phyloP scores from a whole-genome alignment of 2,888 invertebrate genomes.

The Celastrina argiolus region DNA sequence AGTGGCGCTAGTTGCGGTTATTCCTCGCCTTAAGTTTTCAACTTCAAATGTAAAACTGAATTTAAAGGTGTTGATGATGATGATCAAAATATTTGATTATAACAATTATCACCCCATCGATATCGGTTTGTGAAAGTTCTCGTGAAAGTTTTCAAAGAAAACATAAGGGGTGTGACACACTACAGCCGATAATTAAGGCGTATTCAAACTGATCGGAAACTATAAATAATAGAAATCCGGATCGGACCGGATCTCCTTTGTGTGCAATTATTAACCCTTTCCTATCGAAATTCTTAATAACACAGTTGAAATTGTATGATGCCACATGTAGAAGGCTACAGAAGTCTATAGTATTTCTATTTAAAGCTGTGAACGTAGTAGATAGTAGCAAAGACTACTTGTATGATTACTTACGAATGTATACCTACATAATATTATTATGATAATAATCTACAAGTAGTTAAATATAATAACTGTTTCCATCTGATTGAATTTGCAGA shows the following conservation, averaged over 20 bases:
- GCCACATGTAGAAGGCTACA: constrained; percentile 54
- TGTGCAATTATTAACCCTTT: constrained; percentile 72
- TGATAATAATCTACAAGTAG: too few species aligned
- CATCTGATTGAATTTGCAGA: too few species aligned
- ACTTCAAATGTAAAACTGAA: too few species aligned
- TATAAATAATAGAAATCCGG: constrained; percentile 73
- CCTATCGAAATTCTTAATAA: constrained; percentile 73
- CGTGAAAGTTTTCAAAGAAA: constrained; percentile 60
- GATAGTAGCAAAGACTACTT: too few species aligned
- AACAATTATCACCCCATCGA: constrained; percentile 27
- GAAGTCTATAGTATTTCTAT: too few species aligned
- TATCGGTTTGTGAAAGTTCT: constrained; percentile 51
- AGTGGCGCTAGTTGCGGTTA: too few species aligned
- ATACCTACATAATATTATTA: too few species aligned
- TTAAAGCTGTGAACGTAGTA: too few species aligned
- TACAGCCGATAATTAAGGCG: constrained; percentile 74
- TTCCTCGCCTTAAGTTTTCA: too few species aligned
- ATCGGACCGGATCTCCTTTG: constrained; percentile 75
- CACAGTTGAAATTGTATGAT: constrained; percentile 57
- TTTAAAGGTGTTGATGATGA: background rate
- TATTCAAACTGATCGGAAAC: constrained; percentile 76
- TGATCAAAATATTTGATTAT: constrained; percentile 18
- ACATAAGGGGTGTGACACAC: constrained; percentile 62
- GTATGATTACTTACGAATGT: too few species aligned
- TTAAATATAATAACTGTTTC: too few species aligned